phyloP scores from a whole-genome alignment of 2,888 invertebrate genomes.

The Pheosia gnoma region DNA sequence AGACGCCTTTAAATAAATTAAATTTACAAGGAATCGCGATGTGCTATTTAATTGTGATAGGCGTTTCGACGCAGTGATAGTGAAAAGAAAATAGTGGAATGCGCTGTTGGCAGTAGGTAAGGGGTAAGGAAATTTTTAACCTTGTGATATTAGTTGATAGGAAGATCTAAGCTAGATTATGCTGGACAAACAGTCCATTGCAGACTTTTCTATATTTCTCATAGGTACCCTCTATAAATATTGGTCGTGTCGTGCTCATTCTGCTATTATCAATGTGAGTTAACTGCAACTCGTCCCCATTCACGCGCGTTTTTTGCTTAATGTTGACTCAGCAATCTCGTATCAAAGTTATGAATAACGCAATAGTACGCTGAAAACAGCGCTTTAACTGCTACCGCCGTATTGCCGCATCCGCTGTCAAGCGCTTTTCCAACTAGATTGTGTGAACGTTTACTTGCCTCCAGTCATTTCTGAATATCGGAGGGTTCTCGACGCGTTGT shows the following conservation, averaged over 20 bases:
- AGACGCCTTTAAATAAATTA: too few relatives aligned
- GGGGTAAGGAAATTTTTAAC: too few relatives aligned
- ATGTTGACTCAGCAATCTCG: constrained; percentile 25
- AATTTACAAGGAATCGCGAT: background rate
- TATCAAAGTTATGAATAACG: constrained; percentile 25
- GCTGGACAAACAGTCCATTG: too few relatives aligned
- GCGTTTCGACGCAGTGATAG: background rate
- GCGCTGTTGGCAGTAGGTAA: constrained; percentile 1
- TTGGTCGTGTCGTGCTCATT: too few relatives aligned
- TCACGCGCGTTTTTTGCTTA: constrained; percentile 25
- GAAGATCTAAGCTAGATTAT: too few relatives aligned
- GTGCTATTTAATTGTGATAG: background rate
- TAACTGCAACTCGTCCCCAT: constrained; percentile 7
- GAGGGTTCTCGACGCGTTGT: constrained; percentile 37
- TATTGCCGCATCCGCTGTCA: constrained; percentile 20
- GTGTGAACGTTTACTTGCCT: constrained; percentile 15
- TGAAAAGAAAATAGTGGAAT: constrained; percentile 11
- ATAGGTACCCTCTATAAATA: too few relatives aligned
- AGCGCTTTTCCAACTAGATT: constrained; percentile 42
- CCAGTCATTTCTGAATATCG: constrained; percentile 36
- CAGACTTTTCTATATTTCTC: too few relatives aligned
- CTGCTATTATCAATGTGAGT: too few relatives aligned
- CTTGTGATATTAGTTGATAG: too few relatives aligned
- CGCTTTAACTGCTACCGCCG: background rate
- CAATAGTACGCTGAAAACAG: constrained; percentile 26